Conservation (phyloP, 2,797 vertebrate genomes). For the Chiroxiphia lanceolata region DNA sequence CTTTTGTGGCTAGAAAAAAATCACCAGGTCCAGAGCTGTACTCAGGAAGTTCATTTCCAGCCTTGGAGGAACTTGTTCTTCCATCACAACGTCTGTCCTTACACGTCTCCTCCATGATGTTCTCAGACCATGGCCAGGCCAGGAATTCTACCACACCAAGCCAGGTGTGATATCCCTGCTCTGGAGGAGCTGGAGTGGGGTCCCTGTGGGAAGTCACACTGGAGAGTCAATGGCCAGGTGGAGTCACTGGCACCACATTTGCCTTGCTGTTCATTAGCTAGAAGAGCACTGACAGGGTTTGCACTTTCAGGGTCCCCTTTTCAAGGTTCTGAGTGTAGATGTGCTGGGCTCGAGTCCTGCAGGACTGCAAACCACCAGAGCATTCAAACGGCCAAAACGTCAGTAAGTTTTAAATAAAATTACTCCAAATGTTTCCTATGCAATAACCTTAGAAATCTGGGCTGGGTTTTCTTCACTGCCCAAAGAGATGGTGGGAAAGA, state of each 20-base stretch:
- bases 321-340: too few species aligned
- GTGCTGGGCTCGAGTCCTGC: fast-evolving
- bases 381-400: background rate
- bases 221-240: background rate
- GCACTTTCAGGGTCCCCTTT: background rate
- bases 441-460: background rate
- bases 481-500: background rate
- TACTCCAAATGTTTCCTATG: fast-evolving
- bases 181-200: background rate
- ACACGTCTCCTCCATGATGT: background rate
- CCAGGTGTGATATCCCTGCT: background rate
- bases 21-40: background rate
- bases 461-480: background rate
- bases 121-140: background rate
- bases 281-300: background rate
- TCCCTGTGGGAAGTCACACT: background rate
- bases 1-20: constrained; percentile 4
- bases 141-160: background rate
- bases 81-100: background rate
- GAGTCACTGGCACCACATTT: background rate
- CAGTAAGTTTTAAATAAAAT: background rate
- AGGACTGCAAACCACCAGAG: background rate
- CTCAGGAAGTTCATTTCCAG: constrained; percentile 15
- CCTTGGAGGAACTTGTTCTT: background rate
- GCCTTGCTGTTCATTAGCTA: background rate